These are phyloP conservation scores for Acinonyx jubatus DNA, from an alignment of 2,113 vertebrate species.

Conservation along the genomic window DNA sequence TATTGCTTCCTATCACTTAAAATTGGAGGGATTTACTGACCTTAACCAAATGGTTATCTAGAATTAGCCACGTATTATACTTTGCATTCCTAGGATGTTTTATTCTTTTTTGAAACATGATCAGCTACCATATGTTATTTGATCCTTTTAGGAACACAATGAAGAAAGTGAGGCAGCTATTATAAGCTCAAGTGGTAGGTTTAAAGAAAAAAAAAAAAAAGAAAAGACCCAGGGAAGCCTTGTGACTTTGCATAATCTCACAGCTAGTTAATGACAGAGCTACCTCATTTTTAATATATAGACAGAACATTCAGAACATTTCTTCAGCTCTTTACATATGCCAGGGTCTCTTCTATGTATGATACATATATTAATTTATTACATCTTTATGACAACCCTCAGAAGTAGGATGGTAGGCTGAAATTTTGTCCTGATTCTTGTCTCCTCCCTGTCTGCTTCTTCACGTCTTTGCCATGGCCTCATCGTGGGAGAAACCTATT, in stretches of 20 bases:
- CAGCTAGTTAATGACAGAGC: not conserved
- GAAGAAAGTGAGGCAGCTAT: conserved; percentile 29
- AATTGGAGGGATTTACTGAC: conserved; percentile 53
- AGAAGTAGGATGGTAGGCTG: not conserved
- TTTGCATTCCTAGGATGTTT: conserved; percentile 14
- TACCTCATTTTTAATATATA: not conserved
- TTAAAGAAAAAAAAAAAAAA: not conserved
- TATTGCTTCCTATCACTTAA: conserved; percentile 42
- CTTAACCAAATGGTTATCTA: conserved; percentile 56
- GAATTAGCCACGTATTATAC: conserved; percentile 45
- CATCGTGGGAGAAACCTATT: not conserved
- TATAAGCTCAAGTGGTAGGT: not conserved
- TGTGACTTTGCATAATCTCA: not conserved
- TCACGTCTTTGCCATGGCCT: not conserved
- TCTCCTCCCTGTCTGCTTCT: not conserved
- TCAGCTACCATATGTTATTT: conserved; percentile 22
- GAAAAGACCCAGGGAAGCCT: not conserved
- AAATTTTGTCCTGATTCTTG: not conserved
- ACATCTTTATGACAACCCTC: not conserved
- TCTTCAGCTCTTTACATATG: not conserved
- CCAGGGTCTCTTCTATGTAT: not conserved
- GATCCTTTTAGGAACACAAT: conserved; percentile 18
- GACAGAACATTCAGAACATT: not conserved
- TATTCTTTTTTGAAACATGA: conserved; percentile 51
- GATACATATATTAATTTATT: not conserved